Base-by-base conservation (phyloP, 2,113 vertebrate species). In the Nannospalax galili region DNA sequence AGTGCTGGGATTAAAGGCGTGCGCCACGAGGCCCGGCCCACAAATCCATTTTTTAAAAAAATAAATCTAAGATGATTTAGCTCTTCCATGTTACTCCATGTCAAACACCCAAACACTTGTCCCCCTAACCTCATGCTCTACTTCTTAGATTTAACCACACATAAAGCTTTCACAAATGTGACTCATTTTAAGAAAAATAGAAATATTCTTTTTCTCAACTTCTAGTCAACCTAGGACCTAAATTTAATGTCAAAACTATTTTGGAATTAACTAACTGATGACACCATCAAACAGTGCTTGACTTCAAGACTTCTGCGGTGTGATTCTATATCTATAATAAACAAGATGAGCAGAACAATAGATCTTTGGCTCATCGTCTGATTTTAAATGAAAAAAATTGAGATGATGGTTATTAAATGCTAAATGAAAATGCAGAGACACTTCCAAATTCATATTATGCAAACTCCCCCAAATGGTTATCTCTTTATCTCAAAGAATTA, bases 401-500 rank as follows among this genome's bases (percentile, higher is more conserved):
- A 97, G 94, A 79, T 72, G 80, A 84, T 85, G 86, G 70, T 95
- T 95, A 96, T 78, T 96, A 94, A 87, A 96, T 93, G 78, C 77
- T 96, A 96, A 95, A 90, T 92, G 85, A 96, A 97, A 97, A 95
- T 88, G 82, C 92, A 93, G 78, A 96, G 81, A 92, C 78, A 67
- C 30, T 88, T 97, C 94, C 96, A 97, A 97, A 88, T 92, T 94
- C 81, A 58, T 77, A 86, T 96, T 85, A 88, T 58, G 77, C 70
- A 96, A 96, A 96, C 65, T 67, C 77, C 94, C 81, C 60, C 2
- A 81, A 94, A 90, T 7, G 58, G 73, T 88, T 91, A 88, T 73
- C 64, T 88, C 95, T 97, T 97, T 82, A 96, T 96, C 92, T 97
- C 69, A 52, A 78, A 87, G 91, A 97, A 96, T 96, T 94, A 95